Percentiles rank a stretch among this genome's conserved stretches.
Evolutionary conservation across 2,797 vertebrate genomes (phyloP).

Genomic region (Leptatherina wallacei): DNA sequence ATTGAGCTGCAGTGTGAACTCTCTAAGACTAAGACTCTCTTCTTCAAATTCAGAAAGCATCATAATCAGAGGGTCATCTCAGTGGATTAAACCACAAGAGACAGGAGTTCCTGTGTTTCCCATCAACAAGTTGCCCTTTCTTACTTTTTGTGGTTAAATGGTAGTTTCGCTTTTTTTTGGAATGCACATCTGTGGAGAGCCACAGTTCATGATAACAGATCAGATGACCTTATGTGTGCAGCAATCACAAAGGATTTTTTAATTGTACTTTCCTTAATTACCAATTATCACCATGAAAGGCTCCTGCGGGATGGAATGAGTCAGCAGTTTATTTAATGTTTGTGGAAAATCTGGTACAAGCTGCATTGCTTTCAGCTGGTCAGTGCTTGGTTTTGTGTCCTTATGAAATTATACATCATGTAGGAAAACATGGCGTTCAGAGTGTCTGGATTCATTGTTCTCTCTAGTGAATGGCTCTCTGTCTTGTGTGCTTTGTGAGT

Average conservation of each 20-base stretch:
- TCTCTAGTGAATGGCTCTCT: conserved; percentile 59
- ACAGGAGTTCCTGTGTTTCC: too few species aligned
- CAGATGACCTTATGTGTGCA: neutral
- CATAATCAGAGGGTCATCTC: too few species aligned
- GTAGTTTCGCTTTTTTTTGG: too few species aligned
- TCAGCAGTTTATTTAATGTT: neutral
- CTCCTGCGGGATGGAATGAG: neutral
- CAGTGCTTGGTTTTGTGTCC: neutral
- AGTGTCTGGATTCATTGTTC: conserved; percentile 47
- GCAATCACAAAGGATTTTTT: neutral
- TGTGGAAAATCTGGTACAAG: neutral
- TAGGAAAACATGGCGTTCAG: conserved; percentile 48
- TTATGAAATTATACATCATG: conserved; percentile 11
- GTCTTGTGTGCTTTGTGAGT: conserved; percentile 49
- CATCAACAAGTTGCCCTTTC: too few species aligned
- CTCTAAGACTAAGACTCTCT: too few species aligned
- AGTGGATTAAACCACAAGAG: too few species aligned
- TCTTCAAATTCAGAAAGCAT: too few species aligned
- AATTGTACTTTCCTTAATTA: neutral
- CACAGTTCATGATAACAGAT: conserved; percentile 3
- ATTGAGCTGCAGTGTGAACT: too few species aligned
- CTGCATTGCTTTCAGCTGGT: conserved; percentile 2
- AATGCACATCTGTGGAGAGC: neutral
- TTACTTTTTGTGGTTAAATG: too few species aligned
- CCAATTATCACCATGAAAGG: neutral